Conservation (phyloP, 2,888 invertebrate genomes). For the Deilephila elpenor region DNA sequence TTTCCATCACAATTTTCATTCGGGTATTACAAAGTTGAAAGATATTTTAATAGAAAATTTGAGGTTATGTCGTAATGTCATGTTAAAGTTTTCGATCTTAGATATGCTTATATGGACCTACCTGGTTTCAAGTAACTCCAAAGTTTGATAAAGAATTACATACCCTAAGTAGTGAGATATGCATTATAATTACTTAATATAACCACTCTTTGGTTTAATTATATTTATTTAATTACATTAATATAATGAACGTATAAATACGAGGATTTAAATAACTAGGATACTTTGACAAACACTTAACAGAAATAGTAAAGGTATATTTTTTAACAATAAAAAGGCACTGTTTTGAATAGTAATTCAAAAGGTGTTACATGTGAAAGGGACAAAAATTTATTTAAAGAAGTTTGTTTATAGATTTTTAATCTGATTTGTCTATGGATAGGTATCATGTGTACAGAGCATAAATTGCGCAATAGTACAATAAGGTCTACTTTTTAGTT, state of each 20-base stretch:
- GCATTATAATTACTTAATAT: constrained; percentile 5
- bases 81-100: no score
- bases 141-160: neutral
- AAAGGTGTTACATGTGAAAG: constrained; percentile 42
- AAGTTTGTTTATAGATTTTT: neutral
- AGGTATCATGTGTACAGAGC: neutral
- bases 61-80: no score
- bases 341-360: constrained; percentile 67
- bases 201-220: neutral
- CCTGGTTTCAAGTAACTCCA: no score
- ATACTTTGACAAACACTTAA: constrained; percentile 36
- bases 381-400: neutral
- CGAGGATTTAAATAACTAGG: constrained; percentile 20
- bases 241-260: constrained; percentile 7
- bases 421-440: neutral
- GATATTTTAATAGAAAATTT: no score
- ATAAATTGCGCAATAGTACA: no score
- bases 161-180: constrained; percentile 13
- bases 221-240: constrained; percentile 1
- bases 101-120: no score
- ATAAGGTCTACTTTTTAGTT: no score
- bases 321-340: constrained; percentile 73
- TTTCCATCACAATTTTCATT: no score
- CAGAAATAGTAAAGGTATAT: constrained; percentile 49
- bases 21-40: no score